Conservation (phyloP, 2,888 invertebrate species). For the Drosophila kanekoi region DNA sequence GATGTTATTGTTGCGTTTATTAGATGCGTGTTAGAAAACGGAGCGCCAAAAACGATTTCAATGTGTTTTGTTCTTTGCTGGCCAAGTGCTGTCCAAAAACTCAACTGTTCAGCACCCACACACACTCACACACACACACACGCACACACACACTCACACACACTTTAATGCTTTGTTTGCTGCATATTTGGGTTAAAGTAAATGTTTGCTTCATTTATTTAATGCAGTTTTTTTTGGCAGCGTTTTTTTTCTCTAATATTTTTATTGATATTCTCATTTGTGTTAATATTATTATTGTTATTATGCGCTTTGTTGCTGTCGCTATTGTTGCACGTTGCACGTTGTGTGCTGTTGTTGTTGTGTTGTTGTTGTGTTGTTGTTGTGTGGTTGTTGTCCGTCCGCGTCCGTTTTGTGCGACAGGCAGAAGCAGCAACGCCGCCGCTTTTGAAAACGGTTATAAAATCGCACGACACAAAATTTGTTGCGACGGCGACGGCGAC, state of each 20-base stretch:
- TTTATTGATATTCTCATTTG: constrained; percentile 4
- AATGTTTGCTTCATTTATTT: constrained; percentile 16
- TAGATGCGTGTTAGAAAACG: constrained; percentile 8
- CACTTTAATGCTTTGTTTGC: neutral
- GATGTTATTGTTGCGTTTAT: constrained; percentile 18
- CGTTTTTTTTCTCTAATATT: constrained; percentile 2
- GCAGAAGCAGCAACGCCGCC: constrained; percentile 63
- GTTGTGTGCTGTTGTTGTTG: constrained; percentile 3
- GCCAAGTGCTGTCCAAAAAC: constrained; percentile 5
- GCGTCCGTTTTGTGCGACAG: constrained; percentile 48
- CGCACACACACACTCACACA: constrained; percentile 2
- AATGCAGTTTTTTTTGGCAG: constrained; percentile 4
- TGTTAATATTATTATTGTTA: constrained; percentile 12
- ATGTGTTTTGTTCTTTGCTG: constrained; percentile 4
- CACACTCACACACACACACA: constrained; percentile 22
- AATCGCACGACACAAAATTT: constrained; percentile 69
- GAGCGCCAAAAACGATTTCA: constrained; percentile 15
- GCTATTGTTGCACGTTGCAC: neutral
- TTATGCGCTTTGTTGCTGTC: neutral
- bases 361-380: constrained; percentile 8
- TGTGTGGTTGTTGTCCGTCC: constrained; percentile 30
- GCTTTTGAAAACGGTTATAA: constrained; percentile 74
- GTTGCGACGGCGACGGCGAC: constrained; percentile 38
- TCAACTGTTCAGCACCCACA: constrained; percentile 11
- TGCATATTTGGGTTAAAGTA: neutral